Conservation (phyloP, 2,797 vertebrate species). For the Petrocephalus sullivani region DNA sequence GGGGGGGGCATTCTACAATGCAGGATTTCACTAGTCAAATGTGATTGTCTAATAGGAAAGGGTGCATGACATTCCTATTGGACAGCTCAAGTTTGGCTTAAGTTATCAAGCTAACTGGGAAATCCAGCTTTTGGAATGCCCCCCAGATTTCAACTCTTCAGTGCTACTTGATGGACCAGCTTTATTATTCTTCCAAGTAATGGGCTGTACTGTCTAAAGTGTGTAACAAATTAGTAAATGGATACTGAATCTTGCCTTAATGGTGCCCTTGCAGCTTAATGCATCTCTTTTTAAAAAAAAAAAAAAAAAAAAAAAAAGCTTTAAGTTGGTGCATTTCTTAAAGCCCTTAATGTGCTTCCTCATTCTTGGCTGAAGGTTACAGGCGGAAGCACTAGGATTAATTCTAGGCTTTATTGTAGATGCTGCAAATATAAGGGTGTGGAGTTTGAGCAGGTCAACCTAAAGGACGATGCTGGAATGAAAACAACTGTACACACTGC, state of each 20-base stretch:
- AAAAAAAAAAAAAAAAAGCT: too few relatives aligned
- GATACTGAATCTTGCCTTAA: not conserved
- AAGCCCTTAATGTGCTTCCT: not conserved
- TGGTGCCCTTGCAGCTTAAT: too few relatives aligned
- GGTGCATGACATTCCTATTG: not conserved
- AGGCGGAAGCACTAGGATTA: not conserved
- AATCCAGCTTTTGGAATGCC: too few relatives aligned
- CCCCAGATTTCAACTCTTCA: too few relatives aligned
- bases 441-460: not conserved
- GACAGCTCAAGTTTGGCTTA: not conserved
- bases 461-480: not conserved
- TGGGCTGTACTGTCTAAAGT: not conserved
- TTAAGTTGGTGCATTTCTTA: not conserved
- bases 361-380: not conserved
- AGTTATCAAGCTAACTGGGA: too few relatives aligned
- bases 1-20: not conserved
- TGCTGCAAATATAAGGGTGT: not conserved
- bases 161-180: too few relatives aligned
- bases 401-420: not conserved
- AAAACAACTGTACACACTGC: not conserved
- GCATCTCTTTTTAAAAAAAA: too few relatives aligned
- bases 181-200: too few relatives aligned
- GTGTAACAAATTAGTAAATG: not conserved
- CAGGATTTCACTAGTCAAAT: not conserved
- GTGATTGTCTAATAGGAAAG: not conserved